Evolutionary conservation across 2,113 vertebrate species (phyloP), one percentile per base, ranked within the genome.

Genomic region (Rhadina sibilatrix): DNA sequence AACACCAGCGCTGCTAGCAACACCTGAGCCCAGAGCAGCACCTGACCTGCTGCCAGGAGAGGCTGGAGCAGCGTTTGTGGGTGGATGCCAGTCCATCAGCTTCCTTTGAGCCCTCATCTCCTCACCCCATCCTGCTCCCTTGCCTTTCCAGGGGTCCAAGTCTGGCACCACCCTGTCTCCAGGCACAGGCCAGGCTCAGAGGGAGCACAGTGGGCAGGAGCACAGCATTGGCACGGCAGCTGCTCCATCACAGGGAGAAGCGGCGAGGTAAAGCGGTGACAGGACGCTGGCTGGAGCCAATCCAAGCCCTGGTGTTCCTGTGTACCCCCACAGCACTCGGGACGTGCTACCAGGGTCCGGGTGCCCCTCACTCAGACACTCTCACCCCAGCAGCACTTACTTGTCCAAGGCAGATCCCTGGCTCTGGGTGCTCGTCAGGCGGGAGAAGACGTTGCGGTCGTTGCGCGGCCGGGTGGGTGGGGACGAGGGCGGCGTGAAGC

Each of bases 361-460:
- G 60, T 31, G 3, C 22, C 75, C 19, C 50, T 86, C 35, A 10
- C 66, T 49, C 33, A 49, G 20, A 47, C 20, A 10, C 50, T 30
- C 47, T 65, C 35, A 4, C 5, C 37, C 68, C 69, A 68, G 12
- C 70, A 90, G 77, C 22, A 93, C 99, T 99, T 97, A 99, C 99
- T 99, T 99, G 98, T 99, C 99, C 97, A 99, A 98, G 14, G 99
- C 99, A 21, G 99, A 99, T 12, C 99, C 99, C 96, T 99, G 98
- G 93, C 98, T 98, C 98, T 99, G 99, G 94, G 98, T 99, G 98
- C 99, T 99, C 28, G 98, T 99, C 64, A 99, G 98, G 33, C 99
- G 98, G 38, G 99, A 99, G 97, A 99, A 99, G 93, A 99, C 99
- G 0, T 99, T 99, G 71, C 99, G 99, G 95, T 99, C 99, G 0